A percentile compares a stretch with the other conserved stretches of the same genome.
Evolutionary conservation across 2,888 invertebrate genomes (phyloP).

Genomic region (Deroplatys truncata): DNA sequence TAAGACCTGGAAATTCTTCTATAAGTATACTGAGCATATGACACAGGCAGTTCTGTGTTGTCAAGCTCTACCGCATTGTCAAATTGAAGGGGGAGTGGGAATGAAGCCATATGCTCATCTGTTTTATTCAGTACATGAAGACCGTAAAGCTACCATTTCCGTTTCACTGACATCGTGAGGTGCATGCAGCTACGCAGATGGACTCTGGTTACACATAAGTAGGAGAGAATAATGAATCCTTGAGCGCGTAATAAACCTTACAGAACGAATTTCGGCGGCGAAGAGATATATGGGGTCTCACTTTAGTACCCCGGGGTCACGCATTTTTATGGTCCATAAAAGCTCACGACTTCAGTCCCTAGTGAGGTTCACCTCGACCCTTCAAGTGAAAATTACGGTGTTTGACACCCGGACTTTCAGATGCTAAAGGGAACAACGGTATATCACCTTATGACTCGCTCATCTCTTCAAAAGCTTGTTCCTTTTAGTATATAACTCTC

Average conservation of each 20-base stretch:
- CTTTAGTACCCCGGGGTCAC: not conserved
- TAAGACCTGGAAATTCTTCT: no score
- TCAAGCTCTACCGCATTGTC: no score
- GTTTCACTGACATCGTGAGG: not conserved
- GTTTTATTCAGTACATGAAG: no score
- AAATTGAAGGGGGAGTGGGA: no score
- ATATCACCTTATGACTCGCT: not conserved
- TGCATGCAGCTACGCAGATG: not conserved
- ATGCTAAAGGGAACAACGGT: not conserved
- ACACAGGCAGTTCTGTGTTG: no score
- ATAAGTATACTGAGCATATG: no score
- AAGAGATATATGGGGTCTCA: not conserved
- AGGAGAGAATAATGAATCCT: not conserved
- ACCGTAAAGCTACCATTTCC: not conserved
- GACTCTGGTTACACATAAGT: not conserved
- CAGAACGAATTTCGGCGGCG: not conserved
- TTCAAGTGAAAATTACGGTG: not conserved
- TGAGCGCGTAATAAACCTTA: not conserved
- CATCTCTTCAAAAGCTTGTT: not conserved
- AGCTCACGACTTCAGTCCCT: not conserved
- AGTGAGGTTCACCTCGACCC: not conserved
- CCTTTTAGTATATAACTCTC: no score
- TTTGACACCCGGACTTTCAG: not conserved
- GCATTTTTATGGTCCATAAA: not conserved
- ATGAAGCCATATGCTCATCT: no score